These are phyloP conservation scores for Cepphus grylle DNA, from an alignment of 2,113 vertebrate species.

Conservation along the genomic window DNA sequence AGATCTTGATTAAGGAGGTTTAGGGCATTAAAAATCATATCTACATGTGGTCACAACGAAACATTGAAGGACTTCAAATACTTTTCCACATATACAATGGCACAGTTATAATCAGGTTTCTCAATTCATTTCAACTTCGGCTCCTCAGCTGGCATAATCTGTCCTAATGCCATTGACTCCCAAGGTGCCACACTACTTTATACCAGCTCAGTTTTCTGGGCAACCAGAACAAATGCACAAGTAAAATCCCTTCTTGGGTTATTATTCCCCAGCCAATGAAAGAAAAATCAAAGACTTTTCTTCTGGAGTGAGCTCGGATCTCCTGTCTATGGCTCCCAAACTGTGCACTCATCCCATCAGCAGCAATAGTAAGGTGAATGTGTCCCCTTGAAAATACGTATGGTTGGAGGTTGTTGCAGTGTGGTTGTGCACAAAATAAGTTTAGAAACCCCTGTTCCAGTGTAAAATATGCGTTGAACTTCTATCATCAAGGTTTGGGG, in stretches of 20 bases:
- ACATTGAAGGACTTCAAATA: neutral
- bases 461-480: neutral
- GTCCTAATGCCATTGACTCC: neutral
- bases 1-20: conserved; percentile 9
- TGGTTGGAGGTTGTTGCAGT: neutral
- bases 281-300: neutral
- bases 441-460: neutral
- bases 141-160: conserved; percentile 8
- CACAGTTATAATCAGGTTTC: conserved; percentile 7
- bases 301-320: neutral
- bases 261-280: neutral
- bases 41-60: neutral
- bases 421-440: neutral
- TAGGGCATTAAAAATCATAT: conserved; percentile 18
- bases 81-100: neutral
- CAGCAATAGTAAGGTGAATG: neutral
- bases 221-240: neutral
- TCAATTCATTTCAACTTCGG: neutral
- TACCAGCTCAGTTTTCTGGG: neutral
- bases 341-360: neutral
- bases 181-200: neutral
- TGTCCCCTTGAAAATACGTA: neutral
- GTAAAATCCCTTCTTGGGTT: neutral
- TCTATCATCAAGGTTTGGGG: neutral
- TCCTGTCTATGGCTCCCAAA: neutral